Percentiles rank a stretch among this genome's conserved stretches.
These are phyloP conservation scores for Caranx melampygus DNA, from an alignment of 2,113 vertebrate species.

Conservation along the genomic window DNA sequence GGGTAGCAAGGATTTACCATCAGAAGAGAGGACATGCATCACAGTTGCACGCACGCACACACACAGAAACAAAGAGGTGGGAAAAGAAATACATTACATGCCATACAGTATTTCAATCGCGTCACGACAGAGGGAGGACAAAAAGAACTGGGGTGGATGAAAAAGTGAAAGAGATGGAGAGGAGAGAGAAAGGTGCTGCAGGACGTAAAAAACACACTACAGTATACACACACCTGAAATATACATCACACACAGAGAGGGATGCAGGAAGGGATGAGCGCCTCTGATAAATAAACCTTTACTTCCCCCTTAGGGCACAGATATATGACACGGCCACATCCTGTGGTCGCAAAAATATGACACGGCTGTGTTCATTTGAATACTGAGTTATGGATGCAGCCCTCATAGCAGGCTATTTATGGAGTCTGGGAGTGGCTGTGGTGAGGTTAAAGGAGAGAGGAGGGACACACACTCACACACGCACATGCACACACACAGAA, in stretches of 20 bases:
- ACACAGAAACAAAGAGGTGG: not conserved
- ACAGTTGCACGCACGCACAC: slow-evolving; percentile 35
- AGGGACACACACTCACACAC: slow-evolving; percentile 25
- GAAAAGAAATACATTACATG: slow-evolving; percentile 33
- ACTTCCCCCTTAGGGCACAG: slow-evolving; percentile 62
- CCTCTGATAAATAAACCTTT: slow-evolving; percentile 77
- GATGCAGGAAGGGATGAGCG: slow-evolving; percentile 85
- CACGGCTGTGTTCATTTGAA: slow-evolving; percentile 89
- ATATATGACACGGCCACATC: slow-evolving; percentile 70
- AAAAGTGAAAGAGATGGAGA: slow-evolving; percentile 68
- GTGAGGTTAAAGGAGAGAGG: slow-evolving; percentile 77
- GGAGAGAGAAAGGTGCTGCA: slow-evolving; percentile 41
- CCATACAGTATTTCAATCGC: slow-evolving; percentile 55
- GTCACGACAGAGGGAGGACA: slow-evolving; percentile 66
- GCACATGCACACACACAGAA: slow-evolving; percentile 1
- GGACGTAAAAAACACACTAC: slow-evolving; percentile 36
- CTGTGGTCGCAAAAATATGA: slow-evolving; percentile 88
- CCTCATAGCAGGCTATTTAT: slow-evolving; percentile 86
- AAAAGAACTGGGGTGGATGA: slow-evolving; percentile 61
- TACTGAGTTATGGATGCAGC: slow-evolving; percentile 87
- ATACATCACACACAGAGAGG: slow-evolving; percentile 80
- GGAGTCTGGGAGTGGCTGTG: slow-evolving; percentile 86
- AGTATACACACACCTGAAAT: slow-evolving; percentile 22
- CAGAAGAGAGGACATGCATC: slow-evolving; percentile 77
- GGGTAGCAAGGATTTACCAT: slow-evolving; percentile 82